Conservation (phyloP, 2,797 vertebrate genomes). For the Adelosebastes latens region DNA sequence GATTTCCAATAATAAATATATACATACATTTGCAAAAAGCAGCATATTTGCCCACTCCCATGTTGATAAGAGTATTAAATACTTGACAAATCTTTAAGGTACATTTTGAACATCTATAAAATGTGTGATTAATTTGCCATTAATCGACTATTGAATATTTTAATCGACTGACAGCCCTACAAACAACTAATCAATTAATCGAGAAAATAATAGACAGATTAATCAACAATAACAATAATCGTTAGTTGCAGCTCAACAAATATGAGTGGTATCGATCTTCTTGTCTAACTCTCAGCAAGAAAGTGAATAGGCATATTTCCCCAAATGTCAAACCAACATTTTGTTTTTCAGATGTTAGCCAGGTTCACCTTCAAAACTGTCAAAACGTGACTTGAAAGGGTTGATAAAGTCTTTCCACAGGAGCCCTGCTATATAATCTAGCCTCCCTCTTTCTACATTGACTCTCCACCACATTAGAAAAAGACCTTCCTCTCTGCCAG, state of each 20-base stretch:
- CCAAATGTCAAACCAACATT: not conserved
- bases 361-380: not conserved
- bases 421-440: not conserved
- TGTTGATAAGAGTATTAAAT: no score
- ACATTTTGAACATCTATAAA: no score
- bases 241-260: not conserved
- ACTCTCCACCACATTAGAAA: slow-evolving; percentile 18
- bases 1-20: no score
- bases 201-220: no score
- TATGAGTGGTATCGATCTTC: not conserved
- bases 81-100: no score
- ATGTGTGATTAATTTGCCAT: no score
- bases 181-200: no score
- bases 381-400: not conserved
- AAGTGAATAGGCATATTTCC: not conserved
- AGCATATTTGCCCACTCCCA: no score
- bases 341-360: not conserved
- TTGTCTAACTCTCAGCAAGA: not conserved
- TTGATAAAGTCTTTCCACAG: not conserved
- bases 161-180: no score
- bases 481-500: slow-evolving; percentile 44
- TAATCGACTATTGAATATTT: no score
- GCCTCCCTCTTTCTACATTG: not conserved
- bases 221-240: no score
- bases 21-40: no score